Evolutionary conservation across 2,113 vertebrate genomes (phyloP).

Genomic region (Podarcis muralis): DNA sequence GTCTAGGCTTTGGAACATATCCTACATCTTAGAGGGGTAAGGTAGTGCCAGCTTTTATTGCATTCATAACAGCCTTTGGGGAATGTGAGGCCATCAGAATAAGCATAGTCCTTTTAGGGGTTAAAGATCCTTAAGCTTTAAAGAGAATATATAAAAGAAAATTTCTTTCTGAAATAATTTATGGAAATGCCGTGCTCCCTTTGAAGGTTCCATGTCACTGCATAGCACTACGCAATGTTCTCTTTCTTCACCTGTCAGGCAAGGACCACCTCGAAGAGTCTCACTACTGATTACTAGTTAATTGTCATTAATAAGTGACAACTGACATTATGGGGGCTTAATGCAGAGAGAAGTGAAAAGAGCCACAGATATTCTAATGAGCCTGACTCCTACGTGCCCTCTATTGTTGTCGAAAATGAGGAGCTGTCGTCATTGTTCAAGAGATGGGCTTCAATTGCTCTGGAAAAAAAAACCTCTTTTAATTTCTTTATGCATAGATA

Average conservation of each 20-base stretch:
- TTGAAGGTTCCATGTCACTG: conserved; percentile 84
- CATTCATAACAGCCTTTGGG: conserved; percentile 41
- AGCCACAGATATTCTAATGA: conserved; percentile 89
- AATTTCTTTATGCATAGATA: conserved; percentile 85
- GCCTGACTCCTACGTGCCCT: conserved; percentile 85
- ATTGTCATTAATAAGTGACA: conserved; percentile 92
- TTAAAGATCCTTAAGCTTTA: conserved; percentile 81
- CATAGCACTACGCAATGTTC: conserved; percentile 78
- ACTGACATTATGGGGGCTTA: conserved; percentile 87
- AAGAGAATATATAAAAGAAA: conserved; percentile 82
- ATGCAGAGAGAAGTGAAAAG: conserved; percentile 85
- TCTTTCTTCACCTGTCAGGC: conserved; percentile 86
- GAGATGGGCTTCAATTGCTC: conserved; percentile 84
- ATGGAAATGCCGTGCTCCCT: conserved; percentile 83
- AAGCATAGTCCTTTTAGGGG: conserved; percentile 74
- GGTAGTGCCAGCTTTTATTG: conserved; percentile 45
- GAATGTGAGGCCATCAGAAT: conserved; percentile 60
- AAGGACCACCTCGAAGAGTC: conserved; percentile 85
- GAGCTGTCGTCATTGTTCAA: conserved; percentile 85
- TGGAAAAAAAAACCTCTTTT: conserved; percentile 80
- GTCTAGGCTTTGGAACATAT: conserved; percentile 61
- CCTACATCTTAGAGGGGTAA: conserved; percentile 50
- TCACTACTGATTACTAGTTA: conserved; percentile 87
- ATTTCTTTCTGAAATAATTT: conserved; percentile 84
- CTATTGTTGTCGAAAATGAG: conserved; percentile 87